Evolutionary conservation across 2,113 vertebrate genomes (phyloP).

Genomic region (Gymnobelideus leadbeateri): DNA sequence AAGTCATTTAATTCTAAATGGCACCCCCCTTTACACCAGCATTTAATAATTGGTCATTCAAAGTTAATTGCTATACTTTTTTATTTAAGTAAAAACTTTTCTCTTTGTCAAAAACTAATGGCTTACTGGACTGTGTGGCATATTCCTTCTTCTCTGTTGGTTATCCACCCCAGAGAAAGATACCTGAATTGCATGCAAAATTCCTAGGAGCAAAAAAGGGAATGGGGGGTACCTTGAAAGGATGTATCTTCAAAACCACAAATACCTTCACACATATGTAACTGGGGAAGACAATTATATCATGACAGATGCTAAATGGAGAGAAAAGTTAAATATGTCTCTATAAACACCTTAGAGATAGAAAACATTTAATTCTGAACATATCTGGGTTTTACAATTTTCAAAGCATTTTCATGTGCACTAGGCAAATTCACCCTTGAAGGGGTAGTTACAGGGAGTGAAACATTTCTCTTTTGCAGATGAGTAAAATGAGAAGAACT

Average conservation of each 20-base stretch:
- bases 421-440: background rate
- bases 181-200: constrained; percentile 23
- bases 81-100: background rate
- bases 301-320: constrained; percentile 18
- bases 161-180: background rate
- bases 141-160: background rate
- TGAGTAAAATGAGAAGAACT: background rate
- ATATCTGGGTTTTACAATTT: background rate
- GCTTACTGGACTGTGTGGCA: background rate
- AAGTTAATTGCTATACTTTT: background rate
- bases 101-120: background rate
- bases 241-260: constrained; percentile 15
- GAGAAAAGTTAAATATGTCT: background rate
- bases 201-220: background rate
- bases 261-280: background rate
- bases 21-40: background rate
- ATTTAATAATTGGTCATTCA: background rate
- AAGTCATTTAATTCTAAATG: background rate
- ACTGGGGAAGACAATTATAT: constrained; percentile 2
- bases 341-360: background rate
- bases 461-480: background rate
- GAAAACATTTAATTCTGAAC: background rate
- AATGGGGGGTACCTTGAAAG: background rate
- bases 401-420: background rate
- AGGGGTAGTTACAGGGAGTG: background rate